Conservation (phyloP, 1,140 invertebrate genomes). For the Ectropis grisescens region DNA sequence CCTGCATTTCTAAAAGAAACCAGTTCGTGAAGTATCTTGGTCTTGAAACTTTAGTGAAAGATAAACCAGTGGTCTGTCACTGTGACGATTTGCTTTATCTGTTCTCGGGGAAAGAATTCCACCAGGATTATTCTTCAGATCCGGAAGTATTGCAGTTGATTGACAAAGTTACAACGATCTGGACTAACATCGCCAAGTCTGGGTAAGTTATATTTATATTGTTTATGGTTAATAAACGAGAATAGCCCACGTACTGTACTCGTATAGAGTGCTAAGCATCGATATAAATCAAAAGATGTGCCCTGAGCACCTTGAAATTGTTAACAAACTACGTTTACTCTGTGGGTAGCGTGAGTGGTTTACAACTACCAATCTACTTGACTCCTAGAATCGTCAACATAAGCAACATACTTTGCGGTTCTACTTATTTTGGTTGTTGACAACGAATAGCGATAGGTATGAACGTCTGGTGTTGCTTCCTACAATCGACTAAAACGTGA, state of each 20-base stretch:
- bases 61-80: slow-evolving; percentile 14
- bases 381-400: too few relatives aligned
- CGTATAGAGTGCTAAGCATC: too few relatives aligned
- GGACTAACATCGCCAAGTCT: slow-evolving; percentile 33
- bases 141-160: slow-evolving; percentile 17
- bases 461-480: too few relatives aligned
- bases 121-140: slow-evolving; percentile 8
- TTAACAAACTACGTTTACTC: too few relatives aligned
- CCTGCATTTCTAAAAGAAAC: slow-evolving; percentile 19
- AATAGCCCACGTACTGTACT: not conserved
- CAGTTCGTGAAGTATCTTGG: slow-evolving; percentile 6
- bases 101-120: slow-evolving; percentile 12
- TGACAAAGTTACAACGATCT: slow-evolving; percentile 18
- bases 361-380: too few relatives aligned
- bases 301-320: too few relatives aligned
- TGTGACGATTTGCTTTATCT: slow-evolving; percentile 26
- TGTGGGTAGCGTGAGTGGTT: too few relatives aligned
- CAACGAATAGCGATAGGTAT: too few relatives aligned
- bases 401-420: too few relatives aligned
- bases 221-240: not conserved
- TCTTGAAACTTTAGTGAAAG: slow-evolving; percentile 4
- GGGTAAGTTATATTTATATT: slow-evolving; percentile 22
- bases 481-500: too few relatives aligned
- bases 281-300: too few relatives aligned
- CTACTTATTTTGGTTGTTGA: too few relatives aligned